Evolutionary conservation across 2,113 vertebrate genomes (phyloP).

Genomic region (Apodemus speciosus): DNA sequence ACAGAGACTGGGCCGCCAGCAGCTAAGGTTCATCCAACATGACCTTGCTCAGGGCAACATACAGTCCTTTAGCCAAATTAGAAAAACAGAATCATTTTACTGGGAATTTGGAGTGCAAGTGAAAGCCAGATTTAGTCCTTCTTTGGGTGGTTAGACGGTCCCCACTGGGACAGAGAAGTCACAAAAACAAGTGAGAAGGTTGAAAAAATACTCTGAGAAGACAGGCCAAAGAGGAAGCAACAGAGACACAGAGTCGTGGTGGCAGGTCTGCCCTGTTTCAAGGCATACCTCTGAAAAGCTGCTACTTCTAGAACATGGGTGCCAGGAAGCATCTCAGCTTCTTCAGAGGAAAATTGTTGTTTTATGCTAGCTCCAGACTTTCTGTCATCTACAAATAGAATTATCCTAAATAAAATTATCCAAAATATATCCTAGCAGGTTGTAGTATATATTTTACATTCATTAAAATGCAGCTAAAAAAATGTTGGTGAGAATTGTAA

Average conservation of each 20-base stretch:
- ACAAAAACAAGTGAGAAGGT: conserved; percentile 35
- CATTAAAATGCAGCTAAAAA: background rate
- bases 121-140: conserved; percentile 52
- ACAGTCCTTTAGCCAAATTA: conserved; percentile 44
- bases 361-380: background rate
- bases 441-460: background rate
- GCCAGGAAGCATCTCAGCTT: background rate
- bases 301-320: background rate
- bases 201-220: conserved; percentile 13
- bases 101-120: conserved; percentile 42
- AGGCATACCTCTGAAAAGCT: background rate
- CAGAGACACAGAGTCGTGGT: background rate
- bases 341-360: background rate
- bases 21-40: conserved; percentile 10
- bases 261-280: background rate
- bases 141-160: conserved; percentile 1
- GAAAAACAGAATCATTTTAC: conserved; percentile 50
- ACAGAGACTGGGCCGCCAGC: conserved; percentile 15
- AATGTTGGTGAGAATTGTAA: background rate
- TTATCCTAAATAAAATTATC: conserved; percentile 12
- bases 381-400: background rate
- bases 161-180: conserved; percentile 9
- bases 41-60: background rate
- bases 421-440: conserved; percentile 27
- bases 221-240: background rate